A percentile compares a stretch with the other conserved stretches of the same genome.
phyloP scores from a whole-genome alignment of 2,888 invertebrate species.

The Apodemia hepburni region DNA sequence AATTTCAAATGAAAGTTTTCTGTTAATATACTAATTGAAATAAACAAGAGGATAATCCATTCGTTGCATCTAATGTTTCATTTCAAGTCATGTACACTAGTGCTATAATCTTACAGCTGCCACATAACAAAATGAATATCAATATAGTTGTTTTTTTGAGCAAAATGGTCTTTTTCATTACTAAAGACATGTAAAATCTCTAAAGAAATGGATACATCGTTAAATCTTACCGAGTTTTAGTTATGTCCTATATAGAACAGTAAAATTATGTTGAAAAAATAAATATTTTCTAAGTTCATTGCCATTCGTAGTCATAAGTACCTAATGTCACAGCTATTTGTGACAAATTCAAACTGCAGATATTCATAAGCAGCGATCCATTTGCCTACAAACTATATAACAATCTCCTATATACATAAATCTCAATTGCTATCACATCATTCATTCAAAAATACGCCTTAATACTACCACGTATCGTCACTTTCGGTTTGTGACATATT shows the following conservation, averaged over 20 bases:
- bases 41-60: too few species aligned
- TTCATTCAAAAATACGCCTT: constrained; percentile 68
- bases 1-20: too few species aligned
- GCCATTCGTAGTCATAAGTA: background rate
- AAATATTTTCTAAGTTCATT: constrained; percentile 5
- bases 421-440: constrained; percentile 69
- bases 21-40: too few species aligned
- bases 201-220: background rate
- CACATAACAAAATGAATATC: too few species aligned
- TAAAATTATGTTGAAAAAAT: constrained; percentile 1
- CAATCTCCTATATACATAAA: constrained; percentile 59
- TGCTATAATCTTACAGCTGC: too few species aligned
- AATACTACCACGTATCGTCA: constrained; percentile 39
- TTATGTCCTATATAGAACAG: constrained; percentile 1
- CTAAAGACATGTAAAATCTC: too few species aligned
- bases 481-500: constrained; percentile 36
- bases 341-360: constrained; percentile 4
- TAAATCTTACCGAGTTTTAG: background rate
- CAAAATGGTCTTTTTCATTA: too few species aligned
- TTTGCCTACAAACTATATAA: constrained; percentile 47
- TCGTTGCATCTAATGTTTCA: too few species aligned
- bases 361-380: constrained; percentile 28
- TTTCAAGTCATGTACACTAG: too few species aligned
- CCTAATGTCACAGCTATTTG: constrained; percentile 1
- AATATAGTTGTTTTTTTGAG: too few species aligned